Base-by-base conservation (phyloP, 2,113 vertebrate species). In the Engraulis encrasicolus region DNA sequence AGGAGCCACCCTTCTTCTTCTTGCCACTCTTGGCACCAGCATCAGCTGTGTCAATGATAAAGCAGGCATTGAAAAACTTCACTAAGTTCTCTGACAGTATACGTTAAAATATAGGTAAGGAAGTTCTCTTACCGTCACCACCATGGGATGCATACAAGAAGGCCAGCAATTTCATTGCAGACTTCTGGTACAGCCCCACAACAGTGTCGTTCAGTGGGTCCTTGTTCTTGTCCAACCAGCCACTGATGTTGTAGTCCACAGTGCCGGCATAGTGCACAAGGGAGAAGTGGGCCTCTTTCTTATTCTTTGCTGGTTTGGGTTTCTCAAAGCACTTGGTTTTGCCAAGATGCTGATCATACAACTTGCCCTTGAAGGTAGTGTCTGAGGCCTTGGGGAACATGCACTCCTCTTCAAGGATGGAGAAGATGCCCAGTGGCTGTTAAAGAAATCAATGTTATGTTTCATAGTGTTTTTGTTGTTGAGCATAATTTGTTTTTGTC, bases 1-100 rank as follows among this genome's bases (percentile, higher is more conserved):
- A 98, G 81, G 98, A 99, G n/a, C 96, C 97, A 77, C 98, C 98
- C 94, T 99, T 99, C 94, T 99, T 99, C 91, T 99, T 99, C 91
- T 99, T 98, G 82, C 87, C 94, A 0, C 84, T 96, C 85, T 98
- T 99, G 92, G 97, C 98, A 61, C 92, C 49, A 27, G 9, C 0
- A 5, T 85, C 86, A 19, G 81, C 83, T 86, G 78, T 37, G 37
- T 40, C 14, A 58, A 12, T 0, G 74, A 0, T 7, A 58, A 0
- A 36, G n/a, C 40, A 45, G 3, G 4, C 40, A 45, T 5, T 45
- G 40, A 45, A 45, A 45, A 5, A 45, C 40, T 45, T 9, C 3
- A 45, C 40, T 5, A 3, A 9, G 4, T 45, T 45, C 9, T 45
- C 4, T 5, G 40, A 45, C 40, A 45, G 40, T 45, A 45, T 9